Evolutionary conservation across 92 coral and sea anemone genomes (phyloP).

Genomic region (Metridium senile): DNA sequence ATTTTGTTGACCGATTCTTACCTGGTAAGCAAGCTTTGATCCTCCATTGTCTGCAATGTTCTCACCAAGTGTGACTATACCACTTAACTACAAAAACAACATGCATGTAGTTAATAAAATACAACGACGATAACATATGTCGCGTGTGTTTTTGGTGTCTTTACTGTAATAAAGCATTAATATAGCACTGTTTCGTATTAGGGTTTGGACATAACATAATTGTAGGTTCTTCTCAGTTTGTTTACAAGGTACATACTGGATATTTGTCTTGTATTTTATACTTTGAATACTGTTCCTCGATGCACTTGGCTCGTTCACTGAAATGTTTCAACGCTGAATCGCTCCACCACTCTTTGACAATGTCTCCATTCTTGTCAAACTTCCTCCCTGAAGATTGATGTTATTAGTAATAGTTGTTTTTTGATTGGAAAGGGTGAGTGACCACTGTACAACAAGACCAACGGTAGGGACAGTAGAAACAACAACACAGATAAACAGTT

Average conservation of each 20-base stretch:
- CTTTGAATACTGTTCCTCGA: constrained; percentile 92
- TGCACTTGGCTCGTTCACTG: constrained; percentile 79
- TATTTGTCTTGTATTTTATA: constrained; percentile 88
- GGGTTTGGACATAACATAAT: too few relatives aligned
- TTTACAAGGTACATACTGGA: constrained; percentile 61
- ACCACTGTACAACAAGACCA: too few relatives aligned
- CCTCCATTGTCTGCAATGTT: constrained; percentile 99
- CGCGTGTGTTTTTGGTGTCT: too few relatives aligned
- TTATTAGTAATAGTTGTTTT: too few relatives aligned
- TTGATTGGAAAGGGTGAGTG: too few relatives aligned
- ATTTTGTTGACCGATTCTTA: constrained; percentile 43
- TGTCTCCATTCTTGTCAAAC: constrained; percentile 98
- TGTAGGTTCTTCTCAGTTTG: too few relatives aligned
- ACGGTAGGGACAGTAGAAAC: too few relatives aligned
- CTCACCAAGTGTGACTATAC: constrained; percentile 95
- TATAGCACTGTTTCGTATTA: too few relatives aligned
- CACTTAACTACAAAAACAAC: constrained; percentile 69
- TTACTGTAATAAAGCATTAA: too few relatives aligned
- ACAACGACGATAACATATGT: too few relatives aligned
- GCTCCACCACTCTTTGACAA: constrained; percentile 98
- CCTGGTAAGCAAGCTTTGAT: constrained; percentile 89
- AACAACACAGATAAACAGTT: too few relatives aligned
- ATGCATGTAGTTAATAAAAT: too few relatives aligned
- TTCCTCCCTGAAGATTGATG: constrained; percentile 94
- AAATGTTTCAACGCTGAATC: constrained; percentile 75